Evolutionary conservation across 2,888 invertebrate species (phyloP).

Genomic region (Dromius quadrimaculatus): DNA sequence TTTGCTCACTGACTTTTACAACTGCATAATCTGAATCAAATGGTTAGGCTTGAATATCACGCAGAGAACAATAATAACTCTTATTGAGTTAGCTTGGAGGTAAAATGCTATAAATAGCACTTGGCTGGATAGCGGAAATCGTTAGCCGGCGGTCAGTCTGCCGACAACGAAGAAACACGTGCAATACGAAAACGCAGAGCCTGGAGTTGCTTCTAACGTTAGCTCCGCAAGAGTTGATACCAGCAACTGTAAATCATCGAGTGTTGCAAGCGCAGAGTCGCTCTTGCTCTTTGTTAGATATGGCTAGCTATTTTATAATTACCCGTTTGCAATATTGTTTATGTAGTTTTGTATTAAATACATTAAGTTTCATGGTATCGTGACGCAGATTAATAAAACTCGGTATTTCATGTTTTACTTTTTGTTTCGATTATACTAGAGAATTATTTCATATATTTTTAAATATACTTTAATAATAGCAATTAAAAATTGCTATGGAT

Average conservation of each 20-base stretch:
- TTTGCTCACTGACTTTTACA: too few species aligned
- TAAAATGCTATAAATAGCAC: slow-evolving; percentile 40
- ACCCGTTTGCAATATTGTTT: slow-evolving; percentile 17
- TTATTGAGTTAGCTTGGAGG: slow-evolving; percentile 37
- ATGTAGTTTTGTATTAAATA: slow-evolving; percentile 25
- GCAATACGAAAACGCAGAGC: slow-evolving; percentile 27
- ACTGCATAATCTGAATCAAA: too few species aligned
- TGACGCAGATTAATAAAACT: slow-evolving; percentile 19
- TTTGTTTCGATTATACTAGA: too few species aligned
- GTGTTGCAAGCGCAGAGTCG: slow-evolving; percentile 31
- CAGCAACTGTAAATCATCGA: slow-evolving; percentile 37
- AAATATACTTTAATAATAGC: too few species aligned
- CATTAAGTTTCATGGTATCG: slow-evolving; percentile 8
- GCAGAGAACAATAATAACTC: slow-evolving; percentile 33
- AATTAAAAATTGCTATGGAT: too few species aligned
- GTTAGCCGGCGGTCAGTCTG: slow-evolving; percentile 40
- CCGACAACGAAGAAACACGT: slow-evolving; percentile 31
- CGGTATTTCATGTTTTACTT: too few species aligned
- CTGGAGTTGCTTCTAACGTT: too few species aligned
- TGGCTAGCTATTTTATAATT: slow-evolving; percentile 39
- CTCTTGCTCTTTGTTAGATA: slow-evolving; percentile 33
- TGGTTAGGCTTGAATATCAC: too few species aligned
- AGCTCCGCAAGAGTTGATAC: too few species aligned
- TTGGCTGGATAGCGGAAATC: slow-evolving; percentile 44
- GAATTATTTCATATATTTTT: too few species aligned